These are phyloP conservation scores for Agraylea sexmaculata DNA, from an alignment of 1,140 invertebrate species.

Conservation along the genomic window DNA sequence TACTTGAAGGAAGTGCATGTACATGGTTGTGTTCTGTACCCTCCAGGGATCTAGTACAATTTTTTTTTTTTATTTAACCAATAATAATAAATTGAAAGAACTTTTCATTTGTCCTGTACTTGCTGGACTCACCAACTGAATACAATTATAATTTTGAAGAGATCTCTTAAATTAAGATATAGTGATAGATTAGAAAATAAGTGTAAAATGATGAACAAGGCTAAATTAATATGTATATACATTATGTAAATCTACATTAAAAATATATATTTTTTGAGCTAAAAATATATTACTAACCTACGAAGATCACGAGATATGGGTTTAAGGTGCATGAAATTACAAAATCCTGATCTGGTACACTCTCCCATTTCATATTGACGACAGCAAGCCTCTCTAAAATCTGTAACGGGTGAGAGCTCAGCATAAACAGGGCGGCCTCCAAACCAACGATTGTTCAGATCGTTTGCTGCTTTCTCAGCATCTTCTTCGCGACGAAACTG, in stretches of 20 bases:
- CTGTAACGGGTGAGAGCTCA: slow-evolving; percentile 95
- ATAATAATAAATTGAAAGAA: too few species aligned
- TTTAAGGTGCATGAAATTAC: slow-evolving; percentile 99
- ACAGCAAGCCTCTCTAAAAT: slow-evolving; percentile 98
- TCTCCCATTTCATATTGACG: slow-evolving; percentile 99
- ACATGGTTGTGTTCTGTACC: background rate
- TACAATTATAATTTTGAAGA: too few species aligned
- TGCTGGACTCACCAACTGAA: too few species aligned
- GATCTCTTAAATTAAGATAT: background rate
- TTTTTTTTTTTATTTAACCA: too few species aligned
- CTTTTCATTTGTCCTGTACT: too few species aligned
- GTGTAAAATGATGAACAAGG: background rate
- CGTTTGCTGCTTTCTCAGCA: slow-evolving; percentile 92
- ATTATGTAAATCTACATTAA: background rate
- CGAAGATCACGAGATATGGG: slow-evolving; percentile 90
- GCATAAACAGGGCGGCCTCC: slow-evolving; percentile 96
- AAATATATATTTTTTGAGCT: background rate
- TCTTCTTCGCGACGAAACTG: slow-evolving; percentile 96
- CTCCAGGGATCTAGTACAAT: too few species aligned
- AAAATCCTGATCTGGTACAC: slow-evolving; percentile 95
- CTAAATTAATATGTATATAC: background rate
- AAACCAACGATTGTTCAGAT: slow-evolving; percentile 98
- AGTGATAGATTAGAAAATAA: background rate
- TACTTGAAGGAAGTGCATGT: background rate
- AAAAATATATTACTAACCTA: slow-evolving; percentile 51